Evolutionary conservation across 2,888 invertebrate species (phyloP), one percentile per base, ranked within the genome.

Genomic region (Peribatodes rhomboidaria): DNA sequence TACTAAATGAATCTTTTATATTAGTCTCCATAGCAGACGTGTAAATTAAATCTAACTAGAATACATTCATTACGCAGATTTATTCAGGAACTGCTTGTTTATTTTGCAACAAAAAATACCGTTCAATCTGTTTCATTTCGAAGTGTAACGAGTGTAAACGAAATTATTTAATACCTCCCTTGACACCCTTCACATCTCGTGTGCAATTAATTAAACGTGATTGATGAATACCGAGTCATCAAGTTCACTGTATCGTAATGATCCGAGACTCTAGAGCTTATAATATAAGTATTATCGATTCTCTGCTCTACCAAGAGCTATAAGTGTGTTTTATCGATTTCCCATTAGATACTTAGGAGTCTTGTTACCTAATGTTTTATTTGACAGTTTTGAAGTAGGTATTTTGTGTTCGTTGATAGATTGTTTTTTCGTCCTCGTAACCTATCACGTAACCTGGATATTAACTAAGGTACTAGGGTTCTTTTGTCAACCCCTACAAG

Each of bases 151-250:
- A 50, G 18, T 20, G 13, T 49, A 7, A 10, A 16, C 33, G 33
- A 11, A 56, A 20, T 54, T 41, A 16, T 47, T 41, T 35, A 44
- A 13, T 35, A 37, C 37, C 27, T 46, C 37, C 53, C 49, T 18
- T 52, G 44, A 52, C 49, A 57, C 7, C 16, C 18, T 44, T 33
- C 55, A 44, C 42, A 44, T 42, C 33, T 39, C 55, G n/a, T 35
- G 44, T 55, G 55, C 33, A 55, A 55, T 44, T 55, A 55, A 55
- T 35, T 44, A 55, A 20, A 44, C 55, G 13, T 55, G 55, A 55
- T 55, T 55, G 42, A 55, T 44, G 55, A 44, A 33, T 31, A 55
- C 7, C 27, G 31, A 55, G 41, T 18, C 11, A 33, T 35, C 22
- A 27, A 52, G 52, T 13, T 35, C 11, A 55, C 44, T 33, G 55